These are phyloP conservation scores for Electrophaes corylata DNA, from an alignment of 2,888 invertebrate species.

Conservation along the genomic window DNA sequence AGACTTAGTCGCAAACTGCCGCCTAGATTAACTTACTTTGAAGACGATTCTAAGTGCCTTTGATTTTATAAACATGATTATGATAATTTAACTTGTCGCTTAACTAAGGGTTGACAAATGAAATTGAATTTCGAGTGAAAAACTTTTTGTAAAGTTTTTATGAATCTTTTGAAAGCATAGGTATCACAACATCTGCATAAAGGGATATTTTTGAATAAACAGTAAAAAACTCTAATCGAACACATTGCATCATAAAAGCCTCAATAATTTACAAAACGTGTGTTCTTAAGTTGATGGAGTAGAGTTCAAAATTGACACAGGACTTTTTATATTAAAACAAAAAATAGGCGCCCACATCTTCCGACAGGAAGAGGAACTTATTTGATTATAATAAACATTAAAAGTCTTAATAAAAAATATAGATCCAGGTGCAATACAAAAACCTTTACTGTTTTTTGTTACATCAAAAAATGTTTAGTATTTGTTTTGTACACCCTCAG, in stretches of 20 bases:
- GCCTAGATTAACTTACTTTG: too few relatives aligned
- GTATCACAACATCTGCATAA: slow-evolving; percentile 69
- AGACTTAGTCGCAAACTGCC: too few relatives aligned
- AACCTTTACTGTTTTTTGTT: slow-evolving; percentile 63
- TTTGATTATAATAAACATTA: slow-evolving; percentile 81
- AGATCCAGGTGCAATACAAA: slow-evolving; percentile 73
- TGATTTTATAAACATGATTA: too few relatives aligned
- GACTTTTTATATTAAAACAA: slow-evolving; percentile 53
- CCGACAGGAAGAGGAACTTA: slow-evolving; percentile 82
- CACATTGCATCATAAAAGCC: slow-evolving; percentile 71
- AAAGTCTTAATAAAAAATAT: slow-evolving; percentile 64
- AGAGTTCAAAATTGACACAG: slow-evolving; percentile 43
- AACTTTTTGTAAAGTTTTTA: neutral
- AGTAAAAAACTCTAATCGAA: slow-evolving; percentile 61
- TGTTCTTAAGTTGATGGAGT: slow-evolving; percentile 40
- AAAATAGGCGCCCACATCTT: slow-evolving; percentile 74
- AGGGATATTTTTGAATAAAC: slow-evolving; percentile 67
- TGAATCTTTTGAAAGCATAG: slow-evolving; percentile 9
- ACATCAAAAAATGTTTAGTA: slow-evolving; percentile 50
- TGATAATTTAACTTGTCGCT: neutral
- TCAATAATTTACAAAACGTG: slow-evolving; percentile 30
- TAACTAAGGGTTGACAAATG: neutral
- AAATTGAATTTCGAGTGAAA: neutral
- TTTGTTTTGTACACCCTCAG: slow-evolving; percentile 55
- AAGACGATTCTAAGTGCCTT: too few relatives aligned